Percentiles rank a stretch among this genome's conserved stretches.
Conservation (phyloP, 2,797 vertebrate genomes). For the Botia kubotai region DNA sequence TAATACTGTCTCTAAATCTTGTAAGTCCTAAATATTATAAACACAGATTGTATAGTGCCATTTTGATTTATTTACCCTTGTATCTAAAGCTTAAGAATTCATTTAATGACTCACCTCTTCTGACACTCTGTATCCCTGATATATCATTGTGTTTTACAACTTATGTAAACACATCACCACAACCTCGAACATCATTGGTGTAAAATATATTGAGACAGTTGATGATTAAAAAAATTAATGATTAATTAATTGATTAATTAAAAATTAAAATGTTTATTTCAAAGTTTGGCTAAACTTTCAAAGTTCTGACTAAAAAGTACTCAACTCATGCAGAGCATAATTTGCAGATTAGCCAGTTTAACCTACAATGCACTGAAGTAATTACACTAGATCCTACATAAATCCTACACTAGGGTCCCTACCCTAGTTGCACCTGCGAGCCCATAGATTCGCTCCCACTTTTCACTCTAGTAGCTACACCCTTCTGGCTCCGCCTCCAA, state of each 20-base stretch:
- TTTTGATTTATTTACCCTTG: constrained; percentile 11
- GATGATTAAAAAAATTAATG: not conserved
- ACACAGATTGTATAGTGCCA: not conserved
- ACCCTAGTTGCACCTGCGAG: too few relatives aligned
- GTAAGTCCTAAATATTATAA: constrained; percentile 16
- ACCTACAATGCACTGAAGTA: too few relatives aligned
- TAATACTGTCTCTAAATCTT: constrained; percentile 3
- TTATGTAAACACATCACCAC: constrained; percentile 1
- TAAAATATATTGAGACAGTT: not conserved
- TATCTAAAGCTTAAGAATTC: not conserved
- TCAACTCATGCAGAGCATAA: too few relatives aligned
- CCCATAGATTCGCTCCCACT: not conserved
- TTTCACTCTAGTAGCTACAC: not conserved
- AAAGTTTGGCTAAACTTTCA: too few relatives aligned
- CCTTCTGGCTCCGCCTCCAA: constrained; percentile 16
- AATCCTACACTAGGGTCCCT: too few relatives aligned
- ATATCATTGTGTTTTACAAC: not conserved
- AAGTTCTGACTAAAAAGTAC: too few relatives aligned
- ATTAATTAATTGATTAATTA: not conserved
- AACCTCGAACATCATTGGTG: not conserved
- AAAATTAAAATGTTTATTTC: too few relatives aligned
- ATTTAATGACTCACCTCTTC: not conserved
- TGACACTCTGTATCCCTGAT: not conserved
- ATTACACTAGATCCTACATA: too few relatives aligned
- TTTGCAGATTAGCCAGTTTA: too few relatives aligned